Evolutionary conservation across 2,888 invertebrate species (phyloP), one percentile per base, ranked within the genome.

Genomic region (Aleiodes testaceus): DNA sequence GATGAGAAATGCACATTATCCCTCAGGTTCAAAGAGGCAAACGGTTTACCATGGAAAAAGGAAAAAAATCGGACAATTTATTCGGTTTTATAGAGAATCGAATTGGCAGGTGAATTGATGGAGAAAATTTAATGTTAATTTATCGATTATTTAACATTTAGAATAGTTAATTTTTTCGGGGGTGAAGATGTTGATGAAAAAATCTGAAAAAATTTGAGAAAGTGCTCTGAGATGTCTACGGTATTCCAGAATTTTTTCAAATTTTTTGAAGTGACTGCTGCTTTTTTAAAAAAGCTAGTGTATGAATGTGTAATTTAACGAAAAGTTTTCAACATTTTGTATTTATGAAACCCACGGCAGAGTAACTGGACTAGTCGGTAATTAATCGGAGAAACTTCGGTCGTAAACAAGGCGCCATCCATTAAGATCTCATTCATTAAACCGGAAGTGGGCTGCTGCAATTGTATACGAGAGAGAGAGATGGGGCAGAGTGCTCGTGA

Each of bases 371-470:
- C 74, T 78, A 77, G 77, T 70, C 74, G 78, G 79, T 80, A 84
- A 83, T 84, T 82, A 84, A 83, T 82, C 81, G 82, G 74, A 78
- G 81, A 84, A 83, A 84, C 82, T 84, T 81, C 75, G 81, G 80
- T 81, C 82, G 81, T 83, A 83, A 84, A 82, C 84, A 82, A 83
- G 83, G 77, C 79, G 75, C 79, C 81, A 77, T 81, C 81, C 82
- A 84, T 84, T 84, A 84, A 82, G 81, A 79, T 79, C 79, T 79
- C 79, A 82, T 83, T 84, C 82, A 81, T 84, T 82, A 82, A 77
- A 79, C 77, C 81, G 82, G 81, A 83, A 83, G 81, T 79, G 82
- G 75, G 73, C 36, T 36, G 36, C 36, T 36, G 36, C 36, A 36
- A 36, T 36, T 36, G 7, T 36, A 6, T 36, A 11, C 9, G 36